A percentile compares a stretch with the other conserved stretches of the same genome.
Evolutionary conservation across 2,888 invertebrate genomes (phyloP).

Genomic region (Cyrtodaria siliqua): DNA sequence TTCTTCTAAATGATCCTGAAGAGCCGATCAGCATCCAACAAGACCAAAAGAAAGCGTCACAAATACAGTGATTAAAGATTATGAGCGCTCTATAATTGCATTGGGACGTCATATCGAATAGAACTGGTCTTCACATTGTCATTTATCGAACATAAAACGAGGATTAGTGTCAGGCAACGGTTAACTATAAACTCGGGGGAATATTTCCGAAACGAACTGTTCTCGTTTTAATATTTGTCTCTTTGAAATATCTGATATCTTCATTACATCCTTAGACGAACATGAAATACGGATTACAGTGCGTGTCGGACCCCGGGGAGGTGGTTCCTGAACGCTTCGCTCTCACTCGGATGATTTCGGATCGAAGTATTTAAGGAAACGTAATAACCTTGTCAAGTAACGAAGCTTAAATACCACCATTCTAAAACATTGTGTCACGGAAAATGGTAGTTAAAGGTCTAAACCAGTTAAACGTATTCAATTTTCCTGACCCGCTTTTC

Average conservation of each 20-base stretch:
- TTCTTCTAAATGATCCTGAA: conserved; percentile 10
- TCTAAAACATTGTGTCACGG: no score
- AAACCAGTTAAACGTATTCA: no score
- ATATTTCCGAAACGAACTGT: conserved; percentile 38
- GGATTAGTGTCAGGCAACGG: conserved; percentile 57
- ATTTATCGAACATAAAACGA: conserved; percentile 60
- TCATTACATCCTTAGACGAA: conserved; percentile 60
- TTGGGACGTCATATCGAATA: conserved; percentile 59
- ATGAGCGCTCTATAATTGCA: conserved; percentile 60
- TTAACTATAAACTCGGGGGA: conserved; percentile 44
- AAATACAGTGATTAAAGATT: conserved; percentile 58
- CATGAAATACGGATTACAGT: conserved; percentile 49
- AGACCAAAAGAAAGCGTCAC: conserved; percentile 28
- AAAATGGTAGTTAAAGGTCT: no score
- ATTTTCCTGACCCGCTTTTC: no score
- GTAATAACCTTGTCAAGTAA: not conserved
- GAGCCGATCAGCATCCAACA: conserved; percentile 6
- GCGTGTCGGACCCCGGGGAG: conserved; percentile 27
- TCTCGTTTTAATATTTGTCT: conserved; percentile 62
- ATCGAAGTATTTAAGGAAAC: not conserved
- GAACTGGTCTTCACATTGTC: conserved; percentile 49
- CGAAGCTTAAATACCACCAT: no score
- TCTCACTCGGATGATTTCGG: conserved; percentile 7
- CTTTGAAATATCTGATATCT: conserved; percentile 60
- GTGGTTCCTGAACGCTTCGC: not conserved